Base-by-base conservation (phyloP, 2,797 vertebrate genomes). In the Melanotaenia parkinsoni region DNA sequence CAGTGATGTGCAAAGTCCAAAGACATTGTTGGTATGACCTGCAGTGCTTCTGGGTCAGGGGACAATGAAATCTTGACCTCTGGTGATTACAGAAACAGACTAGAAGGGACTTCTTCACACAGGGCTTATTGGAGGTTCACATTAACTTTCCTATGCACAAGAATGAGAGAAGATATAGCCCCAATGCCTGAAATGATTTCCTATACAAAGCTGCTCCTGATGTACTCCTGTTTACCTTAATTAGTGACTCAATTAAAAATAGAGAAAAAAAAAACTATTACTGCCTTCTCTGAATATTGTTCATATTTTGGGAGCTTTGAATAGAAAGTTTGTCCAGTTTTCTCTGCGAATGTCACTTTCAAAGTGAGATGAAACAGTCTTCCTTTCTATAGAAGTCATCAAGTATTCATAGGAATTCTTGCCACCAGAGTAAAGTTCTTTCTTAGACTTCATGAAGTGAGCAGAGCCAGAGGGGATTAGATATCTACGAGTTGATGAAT, bases 361-460 rank as follows among this genome's bases (percentile, higher is more conserved):
- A 89, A 88, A 91, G 85, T 77, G 85, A 90, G 84, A 89, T 83
- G 85, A 91, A 92, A 88, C 83, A 58, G 68, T 76, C 74, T 68
- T 77, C 51, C 77, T 81, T 89, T 91, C 86, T 81, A 77, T 89
- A 83, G 80, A 90, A 93, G 88, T 90, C 89, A 92, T 92, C 91
- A 90, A 88, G 88, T 90, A 93, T 94, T 93, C 90, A 92, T 91
- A 84, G 89, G 87, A 92, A 94, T 93, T 93, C 77, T 92, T 90
- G 92, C 89, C 91, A 90, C 92, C 89, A 91, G 89, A 93, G 90
- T 84, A 90, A 94, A 93, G 90, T 94, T 94, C 88, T 92, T 91
- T 91, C 91, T 89, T 77, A 74, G 86, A 92, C 93, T 93, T 92
- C 89, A 90, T 90, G 91, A 91, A 90, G 91, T 90, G 91, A 91